phyloP scores from a whole-genome alignment of 2,797 vertebrate genomes.

The Eulemur coronatus region DNA sequence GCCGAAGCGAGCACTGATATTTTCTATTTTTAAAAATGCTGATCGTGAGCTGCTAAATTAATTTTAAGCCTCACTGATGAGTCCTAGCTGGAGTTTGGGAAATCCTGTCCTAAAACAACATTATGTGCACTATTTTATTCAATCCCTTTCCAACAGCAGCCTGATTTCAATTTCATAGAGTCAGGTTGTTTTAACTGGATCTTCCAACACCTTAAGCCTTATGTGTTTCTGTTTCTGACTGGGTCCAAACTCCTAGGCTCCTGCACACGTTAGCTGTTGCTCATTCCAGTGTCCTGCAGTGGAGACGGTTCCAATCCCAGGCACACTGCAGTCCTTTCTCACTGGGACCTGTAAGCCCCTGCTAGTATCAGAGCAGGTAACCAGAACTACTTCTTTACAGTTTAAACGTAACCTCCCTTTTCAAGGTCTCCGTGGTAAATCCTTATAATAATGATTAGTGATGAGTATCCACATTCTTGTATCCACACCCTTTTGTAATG shows the following conservation, averaged over 20 bases:
- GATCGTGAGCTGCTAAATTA: neutral
- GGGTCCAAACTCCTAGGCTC: neutral
- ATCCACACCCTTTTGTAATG: neutral
- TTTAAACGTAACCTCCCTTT: neutral
- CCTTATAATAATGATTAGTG: neutral
- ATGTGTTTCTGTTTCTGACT: neutral
- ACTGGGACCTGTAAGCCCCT: neutral
- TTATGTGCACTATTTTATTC: neutral
- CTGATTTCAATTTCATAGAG: neutral
- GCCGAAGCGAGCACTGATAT: no score
- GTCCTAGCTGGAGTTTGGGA: neutral
- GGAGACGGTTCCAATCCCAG: neutral
- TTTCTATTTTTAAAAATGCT: neutral
- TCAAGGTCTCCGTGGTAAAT: neutral
- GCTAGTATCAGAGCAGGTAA: neutral
- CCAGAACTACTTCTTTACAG: neutral
- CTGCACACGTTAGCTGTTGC: neutral
- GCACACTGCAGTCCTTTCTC: neutral
- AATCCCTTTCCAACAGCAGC: neutral
- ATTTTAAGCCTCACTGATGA: neutral
- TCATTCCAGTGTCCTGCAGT: neutral
- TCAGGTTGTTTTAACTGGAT: neutral
- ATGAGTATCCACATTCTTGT: neutral
- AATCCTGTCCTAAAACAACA: neutral
- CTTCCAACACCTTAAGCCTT: neutral